Evolutionary conservation across 2,113 vertebrate genomes (phyloP).

Genomic region (Salvelinus sp.): DNA sequence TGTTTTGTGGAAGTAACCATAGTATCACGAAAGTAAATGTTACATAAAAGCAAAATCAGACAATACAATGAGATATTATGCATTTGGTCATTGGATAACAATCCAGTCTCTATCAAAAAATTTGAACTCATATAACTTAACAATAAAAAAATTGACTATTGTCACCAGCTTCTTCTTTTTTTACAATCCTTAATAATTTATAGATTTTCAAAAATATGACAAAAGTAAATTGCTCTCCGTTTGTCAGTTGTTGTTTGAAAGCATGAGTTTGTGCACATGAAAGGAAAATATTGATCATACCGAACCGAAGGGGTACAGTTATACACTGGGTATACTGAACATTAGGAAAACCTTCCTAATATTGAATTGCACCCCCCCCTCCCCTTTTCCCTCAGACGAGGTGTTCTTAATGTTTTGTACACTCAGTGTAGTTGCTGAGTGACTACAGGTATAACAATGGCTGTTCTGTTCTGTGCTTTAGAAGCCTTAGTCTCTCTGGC

Average conservation of each 20-base stretch:
- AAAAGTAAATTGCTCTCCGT: constrained; percentile 53
- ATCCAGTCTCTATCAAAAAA: constrained; percentile 78
- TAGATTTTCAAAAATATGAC: constrained; percentile 61
- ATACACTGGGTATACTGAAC: no score
- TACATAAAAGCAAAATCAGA: constrained; percentile 67
- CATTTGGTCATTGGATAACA: constrained; percentile 81
- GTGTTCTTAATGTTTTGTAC: no score
- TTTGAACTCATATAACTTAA: constrained; percentile 76
- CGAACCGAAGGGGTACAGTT: no score
- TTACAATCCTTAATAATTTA: constrained; percentile 77
- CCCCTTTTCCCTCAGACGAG: no score
- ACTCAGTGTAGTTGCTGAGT: neutral
- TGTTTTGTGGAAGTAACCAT: constrained; percentile 72
- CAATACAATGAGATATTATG: constrained; percentile 76
- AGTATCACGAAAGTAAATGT: constrained; percentile 62
- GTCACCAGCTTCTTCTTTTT: constrained; percentile 60
- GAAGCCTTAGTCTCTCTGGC: constrained; percentile 23
- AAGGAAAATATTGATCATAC: no score
- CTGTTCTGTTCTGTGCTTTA: constrained; percentile 36
- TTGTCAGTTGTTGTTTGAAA: constrained; percentile 46
- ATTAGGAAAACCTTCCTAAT: no score
- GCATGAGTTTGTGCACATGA: constrained; percentile 4
- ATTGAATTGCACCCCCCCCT: no score
- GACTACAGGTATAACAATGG: constrained; percentile 42
- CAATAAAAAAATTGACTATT: constrained; percentile 66